Evolutionary conservation across 2,888 invertebrate genomes (phyloP), one percentile per base, ranked within the genome.

Genomic region (Calameuta idolon): DNA sequence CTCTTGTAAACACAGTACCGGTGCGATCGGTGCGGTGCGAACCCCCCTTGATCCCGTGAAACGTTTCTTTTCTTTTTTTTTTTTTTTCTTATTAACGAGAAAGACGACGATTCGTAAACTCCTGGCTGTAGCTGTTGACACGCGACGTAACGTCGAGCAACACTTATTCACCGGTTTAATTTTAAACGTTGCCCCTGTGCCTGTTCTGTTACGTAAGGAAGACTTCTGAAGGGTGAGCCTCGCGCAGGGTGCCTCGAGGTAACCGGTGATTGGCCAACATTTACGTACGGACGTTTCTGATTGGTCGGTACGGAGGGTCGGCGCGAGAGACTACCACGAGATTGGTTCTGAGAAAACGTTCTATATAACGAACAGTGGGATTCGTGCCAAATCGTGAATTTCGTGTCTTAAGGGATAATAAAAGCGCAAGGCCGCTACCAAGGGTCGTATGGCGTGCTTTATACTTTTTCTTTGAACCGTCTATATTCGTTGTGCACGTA

Each of bases 161-260:
- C 80, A 81, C 84, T 85, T 85, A 85, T 85, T 85, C 85, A 85
- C 80, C 82, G 83, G 83, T 81, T 85, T 85, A 85, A 85, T 85
- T 85, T 85, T 84, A 81, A 83, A 79, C 81, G 77, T 76, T 71
- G 75, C 77, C 81, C 77, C 81, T 77, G 78, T 73, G 80, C 73
- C 73, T 75, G 33, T 73, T 37, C 23, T 75, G 81, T 85, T 85
- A 82, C 81, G 77, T 81, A 85, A 85, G 81, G 75, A 78, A 79
- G 73, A 73, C 79, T 77, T 80, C 78, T 80, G 80, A 83, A 84
- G 85, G 85, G 83, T 85, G 82, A 81, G 77, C 75, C 75, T 81
- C 81, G 76, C 37, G 76, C 40, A 75, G 34, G 75, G 75, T 75
- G 76, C 75, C 75, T 35, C 34, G 69, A 73, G 37, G 69, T 40